Evolutionary conservation across 2,888 invertebrate genomes (phyloP), one percentile per base, ranked within the genome.

Genomic region (Eurytoma californica): DNA sequence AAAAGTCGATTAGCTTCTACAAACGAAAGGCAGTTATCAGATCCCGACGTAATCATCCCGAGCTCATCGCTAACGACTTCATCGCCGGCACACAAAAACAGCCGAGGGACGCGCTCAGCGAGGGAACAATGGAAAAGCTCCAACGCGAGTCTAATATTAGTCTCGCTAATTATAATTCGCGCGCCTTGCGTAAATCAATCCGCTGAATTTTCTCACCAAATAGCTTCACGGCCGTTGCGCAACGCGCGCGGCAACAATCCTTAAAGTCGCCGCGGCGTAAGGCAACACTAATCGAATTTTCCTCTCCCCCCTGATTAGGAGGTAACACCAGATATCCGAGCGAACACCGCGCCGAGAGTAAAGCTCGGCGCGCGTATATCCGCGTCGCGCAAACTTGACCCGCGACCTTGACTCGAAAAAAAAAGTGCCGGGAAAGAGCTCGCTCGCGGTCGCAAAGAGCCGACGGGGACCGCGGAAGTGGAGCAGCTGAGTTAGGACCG

Each of bases 391-490:
- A 75, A 74, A 75, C 69, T 79, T 79, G 79, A 74, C 73, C 63
- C 74, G 60, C 63, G 60, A 70, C 79, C 74, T 79, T 79, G 79
- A 74, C 69, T 75, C 24, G 63, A 51, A 30, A 61, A 78, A 72
- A 73, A 57, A 66, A 49, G 28, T 14, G 18, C 60, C n/a, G 39
- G 7, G 58, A 39, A 49, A 55, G 51, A 67, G 24, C 18, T 24
- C 16, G 16, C 18, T 13, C 18, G 47, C 30, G 60, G n/a, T 30
- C 24, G 47, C 47, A 67, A 51, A 74, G 49, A 58, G 20, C n/a
- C n/a, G 20, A 63, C 63, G 47, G 57, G n/a, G 61, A 20, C 51
- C 20, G 20, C 18, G 65, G 24, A 39, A 53, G 72, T 28, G 61
- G 20, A 49, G 51, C 51, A 72, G 24, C 24, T 18, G 55, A 20